These are phyloP conservation scores for Peromyscus californicus DNA, from an alignment of 2,113 vertebrate species.

Conservation along the genomic window DNA sequence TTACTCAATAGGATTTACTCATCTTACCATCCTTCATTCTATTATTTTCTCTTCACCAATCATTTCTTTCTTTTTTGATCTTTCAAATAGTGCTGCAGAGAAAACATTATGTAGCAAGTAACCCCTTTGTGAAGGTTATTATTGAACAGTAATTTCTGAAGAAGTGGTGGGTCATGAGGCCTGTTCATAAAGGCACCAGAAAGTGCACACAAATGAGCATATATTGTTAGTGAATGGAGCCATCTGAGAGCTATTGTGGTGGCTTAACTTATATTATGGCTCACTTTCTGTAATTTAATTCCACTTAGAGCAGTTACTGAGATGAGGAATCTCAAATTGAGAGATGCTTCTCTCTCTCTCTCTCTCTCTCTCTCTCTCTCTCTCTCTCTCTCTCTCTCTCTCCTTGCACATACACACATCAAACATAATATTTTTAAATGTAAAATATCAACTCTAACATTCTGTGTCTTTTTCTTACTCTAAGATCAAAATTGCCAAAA, in stretches of 20 bases:
- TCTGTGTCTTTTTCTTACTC: background rate
- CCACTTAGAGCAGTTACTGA: conserved; percentile 63
- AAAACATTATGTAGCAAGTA: conserved; percentile 71
- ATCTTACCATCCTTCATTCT: conserved; percentile 49
- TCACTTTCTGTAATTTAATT: conserved; percentile 85
- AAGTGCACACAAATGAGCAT: conserved; percentile 83
- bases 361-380: background rate
- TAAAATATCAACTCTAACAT: background rate
- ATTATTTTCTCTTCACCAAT: conserved; percentile 44
- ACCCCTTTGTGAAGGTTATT: conserved; percentile 78
- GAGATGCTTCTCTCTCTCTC: background rate
- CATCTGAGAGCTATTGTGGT: conserved; percentile 82
- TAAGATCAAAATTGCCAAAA: background rate
- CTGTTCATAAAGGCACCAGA: conserved; percentile 83
- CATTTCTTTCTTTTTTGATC: conserved; percentile 39
- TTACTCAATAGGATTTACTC: conserved; percentile 17
- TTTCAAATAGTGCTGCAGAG: conserved; percentile 79
- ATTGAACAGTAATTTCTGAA: conserved; percentile 84
- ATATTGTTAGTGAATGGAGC: conserved; percentile 81
- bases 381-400: background rate
- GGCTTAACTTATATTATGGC: conserved; percentile 83
- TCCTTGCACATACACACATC: background rate
- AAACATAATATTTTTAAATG: background rate
- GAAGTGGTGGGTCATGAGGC: conserved; percentile 80
- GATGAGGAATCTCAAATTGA: conserved; percentile 63